Evolutionary conservation across 2,888 invertebrate genomes (phyloP), one percentile per base, ranked within the genome.

Genomic region (Lithosia quadra): DNA sequence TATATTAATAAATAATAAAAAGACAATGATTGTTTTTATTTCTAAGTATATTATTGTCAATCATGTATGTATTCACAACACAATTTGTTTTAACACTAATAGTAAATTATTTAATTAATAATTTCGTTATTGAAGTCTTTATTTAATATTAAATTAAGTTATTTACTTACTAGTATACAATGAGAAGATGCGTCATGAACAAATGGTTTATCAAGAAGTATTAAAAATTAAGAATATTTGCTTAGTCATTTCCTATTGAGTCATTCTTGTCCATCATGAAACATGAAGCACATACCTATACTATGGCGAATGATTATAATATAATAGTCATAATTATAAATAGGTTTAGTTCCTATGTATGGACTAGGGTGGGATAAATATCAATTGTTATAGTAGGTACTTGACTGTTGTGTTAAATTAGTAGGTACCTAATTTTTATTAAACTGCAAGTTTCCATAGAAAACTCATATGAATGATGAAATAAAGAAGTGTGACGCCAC

Each of bases 1-100:
- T 94, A 90, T 94, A 93, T 91, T 85, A 91, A 92, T 92, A 92
- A 93, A 92, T 80, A 86, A 13, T 24, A 87, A 89, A 88, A 79
- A 82, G 76, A 77, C 72, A 71, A 76, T 71, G 63, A 72, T 62
- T 77, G 71, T 73, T 77, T 84, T 85, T 80, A 82, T 76, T 67
- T 71, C 69, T 65, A 61, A n/a, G n/a, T n/a, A n/a, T n/a, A n/a
- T n/a, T 7, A 18, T 33, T 13, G 21, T 15, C 8, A 34, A 36
- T 10, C 53, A 49, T 33, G 3, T 49, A 62, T 13, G 13, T 57
- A 7, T 28, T 9, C 28, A 18, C 21, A 4, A 9, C 21, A 21
- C 7, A 53, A 53, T 53, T 34, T 34, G 9, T 4, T 34, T 34
- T 34, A 34, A 34, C 9, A 34, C 34, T 33, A 33, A 34, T 34